Evolutionary conservation across 2,113 vertebrate species (phyloP).

Genomic region (Vidua chalybeata): DNA sequence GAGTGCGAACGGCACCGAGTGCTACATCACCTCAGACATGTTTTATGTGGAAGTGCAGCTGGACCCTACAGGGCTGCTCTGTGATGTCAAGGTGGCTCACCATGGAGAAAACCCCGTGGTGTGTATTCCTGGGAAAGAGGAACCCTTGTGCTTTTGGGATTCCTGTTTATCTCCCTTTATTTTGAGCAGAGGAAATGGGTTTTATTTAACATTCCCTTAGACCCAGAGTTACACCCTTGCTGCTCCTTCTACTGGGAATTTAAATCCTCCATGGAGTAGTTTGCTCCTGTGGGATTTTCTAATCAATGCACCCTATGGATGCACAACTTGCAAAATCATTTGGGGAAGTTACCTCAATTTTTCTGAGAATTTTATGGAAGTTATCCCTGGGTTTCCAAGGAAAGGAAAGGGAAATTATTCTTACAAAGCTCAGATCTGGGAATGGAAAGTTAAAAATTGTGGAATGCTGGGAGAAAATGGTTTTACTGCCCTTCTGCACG

Average conservation of each 20-base stretch:
- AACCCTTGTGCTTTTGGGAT: not conserved
- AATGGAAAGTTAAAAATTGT: not conserved
- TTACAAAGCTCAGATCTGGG: not conserved
- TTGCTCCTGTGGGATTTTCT: not conserved
- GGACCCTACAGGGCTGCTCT: conserved; percentile 88
- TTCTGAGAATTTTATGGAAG: not conserved
- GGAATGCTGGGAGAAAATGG: not conserved
- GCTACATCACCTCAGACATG: conserved; percentile 98
- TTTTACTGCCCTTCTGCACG: not conserved
- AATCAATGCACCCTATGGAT: fast-evolving
- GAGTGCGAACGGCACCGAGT: conserved; percentile 94
- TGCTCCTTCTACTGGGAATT: not conserved
- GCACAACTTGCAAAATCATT: not conserved
- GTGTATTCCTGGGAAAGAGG: conserved; percentile 24
- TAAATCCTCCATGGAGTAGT: fast-evolving
- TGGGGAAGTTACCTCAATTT: not conserved
- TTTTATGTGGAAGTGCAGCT: conserved; percentile 99
- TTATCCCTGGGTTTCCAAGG: not conserved
- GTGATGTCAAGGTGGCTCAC: conserved; percentile 98
- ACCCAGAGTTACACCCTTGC: not conserved
- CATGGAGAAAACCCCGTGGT: conserved; percentile 98
- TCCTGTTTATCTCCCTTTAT: not conserved
- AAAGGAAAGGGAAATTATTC: not conserved
- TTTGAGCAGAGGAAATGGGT: not conserved
- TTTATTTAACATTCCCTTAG: not conserved